A percentile compares a stretch with the other conserved stretches of the same genome.
phyloP scores from a whole-genome alignment of 2,888 invertebrate species.

The Phyto melanocephala region DNA sequence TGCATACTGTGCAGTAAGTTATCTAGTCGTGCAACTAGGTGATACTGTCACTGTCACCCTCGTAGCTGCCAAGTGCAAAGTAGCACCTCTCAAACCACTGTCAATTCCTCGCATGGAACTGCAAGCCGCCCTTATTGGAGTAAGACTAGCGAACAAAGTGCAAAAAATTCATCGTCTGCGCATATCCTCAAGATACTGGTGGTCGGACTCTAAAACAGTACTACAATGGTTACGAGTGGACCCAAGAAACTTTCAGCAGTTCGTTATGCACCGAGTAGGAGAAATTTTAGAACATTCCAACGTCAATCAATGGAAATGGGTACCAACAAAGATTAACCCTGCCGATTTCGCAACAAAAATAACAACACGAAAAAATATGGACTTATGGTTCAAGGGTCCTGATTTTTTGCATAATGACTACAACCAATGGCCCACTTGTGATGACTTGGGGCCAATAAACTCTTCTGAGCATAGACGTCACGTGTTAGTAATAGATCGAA shows the following conservation, averaged over 20 bases:
- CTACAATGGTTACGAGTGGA: conserved; percentile 4
- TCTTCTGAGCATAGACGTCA: conserved; percentile 1
- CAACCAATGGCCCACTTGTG: conserved; percentile 34
- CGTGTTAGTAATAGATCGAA: neutral
- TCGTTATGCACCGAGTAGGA: conserved; percentile 46
- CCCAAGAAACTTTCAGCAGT: conserved; percentile 16
- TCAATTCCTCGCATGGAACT: conserved; percentile 29
- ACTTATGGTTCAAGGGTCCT: conserved; percentile 50
- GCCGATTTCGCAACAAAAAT: conserved; percentile 58
- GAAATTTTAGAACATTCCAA: conserved; percentile 58
- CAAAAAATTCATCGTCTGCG: neutral
- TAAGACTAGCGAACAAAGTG: conserved; percentile 27
- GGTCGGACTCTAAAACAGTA: conserved; percentile 52
- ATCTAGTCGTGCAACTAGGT: neutral
- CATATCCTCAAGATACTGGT: conserved; percentile 19
- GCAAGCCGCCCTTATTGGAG: conserved; percentile 3
- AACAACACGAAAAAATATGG: neutral
- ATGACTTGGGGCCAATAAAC: neutral
- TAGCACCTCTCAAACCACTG: conserved; percentile 55
- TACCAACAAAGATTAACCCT: conserved; percentile 47
- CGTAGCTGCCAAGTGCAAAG: conserved; percentile 41
- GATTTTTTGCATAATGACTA: neutral
- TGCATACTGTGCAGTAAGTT: conserved; percentile 47
- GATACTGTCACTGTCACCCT: conserved; percentile 15
- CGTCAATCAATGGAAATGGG: conserved; percentile 50